Percentiles rank a stretch among this genome's conserved stretches.
Conservation (phyloP, 2,113 vertebrate genomes). For the Neolamprologus devosi region DNA sequence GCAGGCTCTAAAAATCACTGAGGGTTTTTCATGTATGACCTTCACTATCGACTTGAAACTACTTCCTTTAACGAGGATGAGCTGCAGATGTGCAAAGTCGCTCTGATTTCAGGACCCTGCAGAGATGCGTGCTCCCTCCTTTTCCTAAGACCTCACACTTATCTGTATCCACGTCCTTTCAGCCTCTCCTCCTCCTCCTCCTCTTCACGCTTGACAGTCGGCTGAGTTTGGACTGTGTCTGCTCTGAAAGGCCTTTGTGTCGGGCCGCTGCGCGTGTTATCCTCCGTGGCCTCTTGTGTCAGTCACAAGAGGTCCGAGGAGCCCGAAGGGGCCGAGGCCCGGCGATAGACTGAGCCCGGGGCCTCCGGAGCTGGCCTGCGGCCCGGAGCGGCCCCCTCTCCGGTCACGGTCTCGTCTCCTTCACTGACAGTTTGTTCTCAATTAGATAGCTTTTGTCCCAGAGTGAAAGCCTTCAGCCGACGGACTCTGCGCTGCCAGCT, state of each 20-base stretch:
- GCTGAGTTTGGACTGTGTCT: conserved; percentile 47
- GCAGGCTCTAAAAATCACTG: not conserved
- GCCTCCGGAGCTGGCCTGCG: conserved; percentile 8
- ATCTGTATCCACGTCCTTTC: conserved; percentile 28
- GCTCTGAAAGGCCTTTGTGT: conserved; percentile 60
- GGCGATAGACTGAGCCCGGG: not conserved
- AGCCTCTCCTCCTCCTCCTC: not conserved
- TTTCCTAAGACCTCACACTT: conserved; percentile 15
- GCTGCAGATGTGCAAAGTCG: not conserved
- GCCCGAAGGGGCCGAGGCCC: not conserved
- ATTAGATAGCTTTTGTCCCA: conserved; percentile 70
- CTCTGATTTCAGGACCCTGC: not conserved
- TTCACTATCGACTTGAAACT: not conserved
- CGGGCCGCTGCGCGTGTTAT: conserved; percentile 53
- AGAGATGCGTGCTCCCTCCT: not conserved
- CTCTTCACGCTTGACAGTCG: conserved; percentile 48
- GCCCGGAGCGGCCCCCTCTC: conserved; percentile 36
- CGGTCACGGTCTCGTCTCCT: conserved; percentile 63
- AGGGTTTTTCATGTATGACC: not conserved
- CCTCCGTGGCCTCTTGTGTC: conserved; percentile 53
- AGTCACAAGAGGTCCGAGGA: conserved; percentile 45
- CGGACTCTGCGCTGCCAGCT: conserved; percentile 48
- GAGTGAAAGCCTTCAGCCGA: conserved; percentile 60
- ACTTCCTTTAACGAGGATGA: not conserved
- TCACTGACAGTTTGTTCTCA: conserved; percentile 76